Evolutionary conservation across 2,797 vertebrate species (phyloP), one percentile per base, ranked within the genome.

Genomic region (Neosilurus mollespiculum): DNA sequence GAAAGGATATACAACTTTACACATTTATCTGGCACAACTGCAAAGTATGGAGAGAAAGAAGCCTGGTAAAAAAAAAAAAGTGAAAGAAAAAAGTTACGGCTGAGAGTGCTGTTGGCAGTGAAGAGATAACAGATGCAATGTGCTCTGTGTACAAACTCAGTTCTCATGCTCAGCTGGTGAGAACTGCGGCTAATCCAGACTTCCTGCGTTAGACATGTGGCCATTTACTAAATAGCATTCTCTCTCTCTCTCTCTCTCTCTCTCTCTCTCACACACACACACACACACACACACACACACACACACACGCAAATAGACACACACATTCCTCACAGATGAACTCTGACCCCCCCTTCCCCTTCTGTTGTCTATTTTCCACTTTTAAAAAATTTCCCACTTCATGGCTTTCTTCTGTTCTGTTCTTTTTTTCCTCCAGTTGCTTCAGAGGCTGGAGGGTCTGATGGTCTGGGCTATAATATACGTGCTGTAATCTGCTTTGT

Each of bases 311-410:
- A 69, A 14, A 80, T n/a, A 75, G 67, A 81, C 83, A 86, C 71
- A 73, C 86, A 82, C 87, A 88, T 90, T 89, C 89, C 77, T 85
- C 86, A 80, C 81, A 85, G 73, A 72, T 91, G 82, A 90, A 88
- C 91, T 87, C 82, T 92, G 87, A 91, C 89, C 4, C 65, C 59
- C 62, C 24, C 83, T 67, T 71, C 83, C 59, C 56, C 85, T 76
- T 53, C 69, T 80, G 70, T 64, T 69, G 18, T 76, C 65, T 80
- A 65, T 49, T 81, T n/a, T 18, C 58, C 86, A 43, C 6, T 67
- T 56, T 75, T 79, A 82, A 83, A 82, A 77, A 67, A 84, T 58
- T 22, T 54, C 58, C 80, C 58, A 51, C 85, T 87, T 71, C 16
- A 85, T 80, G 61, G 51, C 66, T 82, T 49, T 67, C 34, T 54